These are phyloP conservation scores for Phortica variegata DNA, from an alignment of 1,140 invertebrate genomes.

Conservation along the genomic window DNA sequence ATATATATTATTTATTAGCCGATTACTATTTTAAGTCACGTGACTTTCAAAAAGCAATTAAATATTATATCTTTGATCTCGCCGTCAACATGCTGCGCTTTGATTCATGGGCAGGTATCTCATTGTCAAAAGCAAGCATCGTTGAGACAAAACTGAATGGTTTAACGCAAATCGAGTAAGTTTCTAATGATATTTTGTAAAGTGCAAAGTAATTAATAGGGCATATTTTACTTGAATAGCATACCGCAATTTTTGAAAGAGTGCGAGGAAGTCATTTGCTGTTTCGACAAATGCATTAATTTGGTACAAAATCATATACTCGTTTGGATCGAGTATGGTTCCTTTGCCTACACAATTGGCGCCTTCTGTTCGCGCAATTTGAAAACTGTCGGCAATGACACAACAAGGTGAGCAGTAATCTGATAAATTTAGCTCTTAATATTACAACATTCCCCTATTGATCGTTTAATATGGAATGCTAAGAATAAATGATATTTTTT, in stretches of 20 bases:
- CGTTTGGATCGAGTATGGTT: constrained; percentile 33
- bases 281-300: constrained; percentile 26
- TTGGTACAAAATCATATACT: constrained; percentile 15
- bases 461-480: too few species aligned
- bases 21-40: constrained; percentile 91
- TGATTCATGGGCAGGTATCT: constrained; percentile 90
- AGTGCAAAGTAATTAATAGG: neutral
- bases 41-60: constrained; percentile 74
- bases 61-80: constrained; percentile 82
- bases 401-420: too few species aligned
- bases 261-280: constrained; percentile 23
- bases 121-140: constrained; percentile 75
- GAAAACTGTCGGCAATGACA: neutral
- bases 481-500: too few species aligned
- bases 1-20: constrained; percentile 85
- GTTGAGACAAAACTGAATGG: constrained; percentile 78
- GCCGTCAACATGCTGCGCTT: constrained; percentile 75
- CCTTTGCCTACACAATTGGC: constrained; percentile 24
- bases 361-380: constrained; percentile 22
- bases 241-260: constrained; percentile 6
- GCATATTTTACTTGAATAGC: constrained; percentile 5
- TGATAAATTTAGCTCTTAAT: too few species aligned
- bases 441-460: too few species aligned
- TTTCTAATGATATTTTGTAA: neutral
- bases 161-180: constrained; percentile 11